Evolutionary conservation across 2,888 invertebrate genomes (phyloP), one percentile per base, ranked within the genome.

Genomic region (Azorinus chamasolen): DNA sequence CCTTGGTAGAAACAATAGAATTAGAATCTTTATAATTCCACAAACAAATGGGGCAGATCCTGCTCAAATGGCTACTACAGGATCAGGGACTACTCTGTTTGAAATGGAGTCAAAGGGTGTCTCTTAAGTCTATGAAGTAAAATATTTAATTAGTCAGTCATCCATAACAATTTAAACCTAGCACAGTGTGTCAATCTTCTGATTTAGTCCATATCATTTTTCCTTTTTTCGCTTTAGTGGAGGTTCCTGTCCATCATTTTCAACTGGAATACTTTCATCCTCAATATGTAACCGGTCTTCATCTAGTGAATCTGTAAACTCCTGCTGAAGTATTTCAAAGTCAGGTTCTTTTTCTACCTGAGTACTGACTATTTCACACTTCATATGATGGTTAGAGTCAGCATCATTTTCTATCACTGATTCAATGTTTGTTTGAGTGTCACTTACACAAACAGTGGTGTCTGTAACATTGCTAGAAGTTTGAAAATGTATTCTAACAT

Each of bases 221-320:
- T 39, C 57, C 65, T 64, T 78, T 22, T 32, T 53, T 45, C 65
- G 39, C 46, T 78, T 78, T 14, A 32, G 24, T 3, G 65, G 62
- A 16, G 78, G 73, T n/a, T 69, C 65, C n/a, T 55, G 58, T 5
- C 78, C 69, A 46, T 73, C 73, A 62, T 64, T 78, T 57, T 78
- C 78, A 50, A 78, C 55, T 6, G 59, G 55, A 39, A 73, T 55
- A 57, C 53, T 54, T 4, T 69, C 64, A 20, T 51, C 69, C 16
- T 70, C 65, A 4, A 78, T 51, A 39, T 53, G 50, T 48, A 66
- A 37, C n/a, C 66, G 20, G 16, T 66, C 66, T 57, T 41, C 66
- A 0, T 57, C 66, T 50, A 66, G 25, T 0, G 66, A 39, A 18
- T 66, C 57, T 48, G 66, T 39, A 18, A 66, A 66, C 8, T 48